Evolutionary conservation across 2,113 vertebrate genomes (phyloP).

Genomic region (Xiphophorus couchianus): DNA sequence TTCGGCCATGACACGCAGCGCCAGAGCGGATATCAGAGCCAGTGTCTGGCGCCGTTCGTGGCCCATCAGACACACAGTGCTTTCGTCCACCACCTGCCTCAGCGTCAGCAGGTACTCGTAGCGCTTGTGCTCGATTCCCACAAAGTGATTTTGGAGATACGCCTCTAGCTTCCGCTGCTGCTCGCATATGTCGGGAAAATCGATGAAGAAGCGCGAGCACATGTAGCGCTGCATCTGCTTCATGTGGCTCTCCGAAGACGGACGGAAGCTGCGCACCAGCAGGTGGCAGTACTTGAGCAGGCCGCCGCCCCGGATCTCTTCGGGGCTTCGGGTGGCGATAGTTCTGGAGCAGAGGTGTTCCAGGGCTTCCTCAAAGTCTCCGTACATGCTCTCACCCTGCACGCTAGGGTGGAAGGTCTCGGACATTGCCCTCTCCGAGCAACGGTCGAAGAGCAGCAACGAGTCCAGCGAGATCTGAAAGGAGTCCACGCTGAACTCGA

Average conservation of each 20-base stretch:
- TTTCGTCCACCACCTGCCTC: slow-evolving; percentile 93
- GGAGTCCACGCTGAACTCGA: slow-evolving; percentile 96
- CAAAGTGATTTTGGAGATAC: slow-evolving; percentile 96
- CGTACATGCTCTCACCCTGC: slow-evolving; percentile 93
- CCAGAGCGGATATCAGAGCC: slow-evolving; percentile 92
- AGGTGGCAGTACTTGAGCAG: slow-evolving; percentile 98
- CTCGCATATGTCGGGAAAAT: slow-evolving; percentile 92
- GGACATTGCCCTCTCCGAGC: slow-evolving; percentile 91
- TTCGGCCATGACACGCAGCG: slow-evolving; percentile 89
- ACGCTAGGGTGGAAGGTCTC: slow-evolving; percentile 95
- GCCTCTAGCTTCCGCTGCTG: slow-evolving; percentile 94
- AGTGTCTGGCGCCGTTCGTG: slow-evolving; percentile 96
- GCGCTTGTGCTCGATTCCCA: slow-evolving; percentile 89
- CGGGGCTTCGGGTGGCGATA: slow-evolving; percentile 93
- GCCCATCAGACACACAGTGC: slow-evolving; percentile 97
- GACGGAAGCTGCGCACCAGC: slow-evolving; percentile 88
- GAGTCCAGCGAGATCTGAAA: slow-evolving; percentile 97
- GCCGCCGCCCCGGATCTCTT: slow-evolving; percentile 95
- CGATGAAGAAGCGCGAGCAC: slow-evolving; percentile 99
- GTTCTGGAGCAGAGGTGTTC: slow-evolving; percentile 87
- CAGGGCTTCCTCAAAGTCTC: slow-evolving; percentile 91
- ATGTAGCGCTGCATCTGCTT: slow-evolving; percentile 95
- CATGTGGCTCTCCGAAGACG: slow-evolving; percentile 86
- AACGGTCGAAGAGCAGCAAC: slow-evolving; percentile 91
- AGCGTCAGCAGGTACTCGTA: slow-evolving; percentile 94